These are phyloP conservation scores for Danaus chrysippus DNA, from an alignment of 2,888 invertebrate genomes.

Conservation along the genomic window DNA sequence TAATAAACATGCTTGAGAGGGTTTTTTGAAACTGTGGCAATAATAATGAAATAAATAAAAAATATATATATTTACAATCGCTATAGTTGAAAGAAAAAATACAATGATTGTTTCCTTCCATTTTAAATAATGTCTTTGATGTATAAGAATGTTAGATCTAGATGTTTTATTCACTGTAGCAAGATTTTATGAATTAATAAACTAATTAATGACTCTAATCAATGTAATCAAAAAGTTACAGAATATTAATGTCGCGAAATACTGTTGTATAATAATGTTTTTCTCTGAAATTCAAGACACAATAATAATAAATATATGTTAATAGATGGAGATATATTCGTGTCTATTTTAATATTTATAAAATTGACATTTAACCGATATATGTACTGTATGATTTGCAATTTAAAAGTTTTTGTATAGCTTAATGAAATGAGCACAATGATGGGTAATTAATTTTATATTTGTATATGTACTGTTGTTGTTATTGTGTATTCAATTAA, in stretches of 20 bases:
- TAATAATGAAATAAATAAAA: not conserved
- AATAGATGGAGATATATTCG: not conserved
- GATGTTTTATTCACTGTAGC: not conserved
- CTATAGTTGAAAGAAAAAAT: not conserved
- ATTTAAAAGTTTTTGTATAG: not conserved
- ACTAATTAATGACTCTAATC: not conserved
- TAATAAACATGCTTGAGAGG: not conserved
- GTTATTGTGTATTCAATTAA: not conserved
- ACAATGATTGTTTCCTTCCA: conserved; percentile 12
- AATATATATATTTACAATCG: conserved; percentile 1
- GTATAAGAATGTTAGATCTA: not conserved
- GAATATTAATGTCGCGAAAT: not conserved
- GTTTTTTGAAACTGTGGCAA: conserved; percentile 2
- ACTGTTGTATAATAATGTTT: too few species aligned
- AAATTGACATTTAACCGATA: too few species aligned
- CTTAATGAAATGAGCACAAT: not conserved
- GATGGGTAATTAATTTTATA: conserved; percentile 10
- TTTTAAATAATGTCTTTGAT: not conserved
- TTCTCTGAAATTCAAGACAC: too few species aligned
- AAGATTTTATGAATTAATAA: not conserved
- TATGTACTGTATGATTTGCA: not conserved
- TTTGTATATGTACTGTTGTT: conserved; percentile 9
- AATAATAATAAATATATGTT: not conserved
- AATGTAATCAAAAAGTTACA: not conserved
- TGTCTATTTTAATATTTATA: not conserved